phyloP scores from a whole-genome alignment of 1,140 invertebrate species.

The Ceratina japonica region DNA sequence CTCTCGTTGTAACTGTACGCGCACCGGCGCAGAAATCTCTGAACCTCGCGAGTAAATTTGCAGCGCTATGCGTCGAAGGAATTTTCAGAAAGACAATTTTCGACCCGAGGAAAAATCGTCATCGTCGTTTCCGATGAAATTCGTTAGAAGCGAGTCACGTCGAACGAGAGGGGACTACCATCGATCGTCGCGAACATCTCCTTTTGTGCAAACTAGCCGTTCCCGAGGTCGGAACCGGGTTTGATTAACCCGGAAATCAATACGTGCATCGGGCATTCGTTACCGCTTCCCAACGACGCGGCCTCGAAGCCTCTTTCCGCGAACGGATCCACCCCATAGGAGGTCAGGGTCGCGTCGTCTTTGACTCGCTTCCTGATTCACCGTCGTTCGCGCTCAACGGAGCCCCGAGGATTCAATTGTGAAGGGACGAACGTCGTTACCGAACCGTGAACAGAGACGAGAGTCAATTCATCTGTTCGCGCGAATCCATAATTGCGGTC shows the following conservation, averaged over 20 bases:
- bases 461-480: neutral
- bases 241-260: conserved; percentile 48
- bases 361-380: neutral
- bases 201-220: conserved; percentile 26
- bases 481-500: neutral
- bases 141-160: conserved; percentile 16
- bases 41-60: no score
- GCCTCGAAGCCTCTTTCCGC: conserved; percentile 25
- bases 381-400: conserved; percentile 3
- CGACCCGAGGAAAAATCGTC: neutral
- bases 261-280: conserved; percentile 40
- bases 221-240: conserved; percentile 34
- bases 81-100: neutral
- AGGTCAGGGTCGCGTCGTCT: conserved; percentile 27
- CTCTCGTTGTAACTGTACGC: no score
- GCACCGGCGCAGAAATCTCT: no score
- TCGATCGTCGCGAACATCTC: conserved; percentile 27
- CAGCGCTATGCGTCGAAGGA: neutral
- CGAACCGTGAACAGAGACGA: neutral
- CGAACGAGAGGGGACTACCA: neutral
- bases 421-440: neutral
- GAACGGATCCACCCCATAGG: neutral
- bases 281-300: neutral
- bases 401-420: neutral
- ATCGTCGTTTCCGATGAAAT: conserved; percentile 5